Evolutionary conservation across 2,888 invertebrate species (phyloP).

Genomic region (Leucophora obtusa): DNA sequence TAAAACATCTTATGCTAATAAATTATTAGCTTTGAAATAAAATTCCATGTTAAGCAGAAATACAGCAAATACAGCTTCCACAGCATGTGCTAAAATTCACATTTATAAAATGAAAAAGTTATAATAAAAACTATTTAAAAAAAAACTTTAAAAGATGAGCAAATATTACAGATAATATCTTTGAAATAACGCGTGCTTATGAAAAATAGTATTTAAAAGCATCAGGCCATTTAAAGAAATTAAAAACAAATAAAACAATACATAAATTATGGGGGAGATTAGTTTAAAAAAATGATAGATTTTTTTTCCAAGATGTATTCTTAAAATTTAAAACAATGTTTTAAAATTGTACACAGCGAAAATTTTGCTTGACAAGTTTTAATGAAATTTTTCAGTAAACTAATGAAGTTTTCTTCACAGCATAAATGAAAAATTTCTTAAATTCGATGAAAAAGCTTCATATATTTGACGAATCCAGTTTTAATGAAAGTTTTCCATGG

Average conservation of each 20-base stretch:
- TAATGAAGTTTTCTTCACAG: too few relatives aligned
- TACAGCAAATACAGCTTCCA: constrained; percentile 7
- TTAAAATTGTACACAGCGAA: too few relatives aligned
- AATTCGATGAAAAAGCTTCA: too few relatives aligned
- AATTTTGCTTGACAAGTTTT: too few relatives aligned
- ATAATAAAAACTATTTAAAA: background rate
- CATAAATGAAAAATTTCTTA: too few relatives aligned
- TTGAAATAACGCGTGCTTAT: background rate
- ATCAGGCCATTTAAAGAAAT: constrained; percentile 31
- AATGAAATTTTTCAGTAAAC: too few relatives aligned
- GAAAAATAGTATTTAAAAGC: constrained; percentile 13
- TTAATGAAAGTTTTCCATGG: too few relatives aligned
- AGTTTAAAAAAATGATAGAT: background rate
- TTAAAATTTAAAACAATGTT: too few relatives aligned
- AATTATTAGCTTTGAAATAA: constrained; percentile 29
- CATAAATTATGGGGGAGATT: constrained; percentile 34
- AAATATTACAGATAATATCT: background rate
- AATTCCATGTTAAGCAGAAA: background rate
- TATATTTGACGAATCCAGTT: too few relatives aligned
- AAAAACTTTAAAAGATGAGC: background rate
- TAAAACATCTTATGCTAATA: constrained; percentile 23
- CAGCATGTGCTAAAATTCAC: constrained; percentile 48
- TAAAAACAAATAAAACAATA: constrained; percentile 21
- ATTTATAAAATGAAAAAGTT: constrained; percentile 10
- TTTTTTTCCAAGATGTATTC: background rate